Evolutionary conservation across 92 coral and sea anemone genomes (phyloP), one percentile per base, ranked within the genome.

Genomic region (Palythoa grandis): DNA sequence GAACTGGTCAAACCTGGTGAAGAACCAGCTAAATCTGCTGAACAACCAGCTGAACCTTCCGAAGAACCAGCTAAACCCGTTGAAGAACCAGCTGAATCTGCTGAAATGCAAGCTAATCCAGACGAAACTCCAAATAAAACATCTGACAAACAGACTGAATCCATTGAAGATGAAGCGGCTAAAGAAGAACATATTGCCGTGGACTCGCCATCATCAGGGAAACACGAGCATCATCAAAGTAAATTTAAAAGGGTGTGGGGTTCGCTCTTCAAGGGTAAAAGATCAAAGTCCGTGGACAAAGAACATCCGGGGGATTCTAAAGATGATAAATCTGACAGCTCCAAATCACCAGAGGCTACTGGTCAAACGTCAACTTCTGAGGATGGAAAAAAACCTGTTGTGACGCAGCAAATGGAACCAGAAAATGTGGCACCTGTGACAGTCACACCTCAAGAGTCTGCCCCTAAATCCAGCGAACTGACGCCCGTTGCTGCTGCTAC

Each of bases 171-270:
- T 16, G 69, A 53, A 77, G 14, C 47, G 23, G 43, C n/a, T 52
- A 38, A 39, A 37, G 53, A 10, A 43, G 40, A 79, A 63, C 54
- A 65, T 22, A 79, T 29, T 47, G 60, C 23, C 20, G 58, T 35
- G 20, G 73, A 90, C 50, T 39, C 88, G 12, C 25, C 85, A 38
- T 43, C 70, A 72, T 43, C 70, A 72, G 65, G 40, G 37, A 57
- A 87, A 48, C 85, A 70, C 0, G 89, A 76, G 8, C 84, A 54
- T 11, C 74, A 52, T 6, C 85, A 69, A 38, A 76, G 88, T 35
- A 84, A 47, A 65, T 87, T 90, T 65, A 90, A 90, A 72, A 82
- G 52, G 72, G 86, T 84, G 24, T 87, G 76, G 86, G 91, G 93
- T 47, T 90, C 93, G 9, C 37, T 90, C 8, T 90, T 90, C 86